Evolutionary conservation across 2,113 vertebrate genomes (phyloP), one percentile per base, ranked within the genome.

Genomic region (Aspidoscelis tigris): DNA sequence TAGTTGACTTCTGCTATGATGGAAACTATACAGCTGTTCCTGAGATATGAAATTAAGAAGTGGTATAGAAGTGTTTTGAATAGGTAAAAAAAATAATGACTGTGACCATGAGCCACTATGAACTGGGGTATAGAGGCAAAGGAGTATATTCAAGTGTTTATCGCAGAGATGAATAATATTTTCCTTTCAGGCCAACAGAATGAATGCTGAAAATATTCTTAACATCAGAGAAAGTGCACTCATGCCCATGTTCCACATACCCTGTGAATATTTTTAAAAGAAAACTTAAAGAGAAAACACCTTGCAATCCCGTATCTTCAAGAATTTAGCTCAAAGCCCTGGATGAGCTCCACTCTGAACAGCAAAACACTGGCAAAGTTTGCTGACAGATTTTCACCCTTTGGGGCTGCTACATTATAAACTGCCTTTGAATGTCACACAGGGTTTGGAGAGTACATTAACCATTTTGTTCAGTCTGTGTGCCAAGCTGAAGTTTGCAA

Each of bases 321-420:
- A 24, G 26, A 53, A 55, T 76, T 76, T 83, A n/a, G 47, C 64
- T 76, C 47, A 76, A 18, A 55, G 82, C 11, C 44, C 65, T 83
- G 64, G 64, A 76, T 3, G 44, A 6, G 14, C 73, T 68, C 73
- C 64, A 76, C 4, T 69, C 22, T 11, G 2, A 65, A 64, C 33
- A 83, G 24, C 24, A 18, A 43, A 20, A 64, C 61, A 26, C 47
- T 83, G 82, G 82, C 74, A 76, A 82, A 41, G 24, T 69, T 69
- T 53, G 64, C 64, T 66, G 43, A 53, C 64, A 83, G 73, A 83
- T 76, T 83, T 76, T 76, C 55, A 74, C 43, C 73, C 61, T 83
- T 83, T 65, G 47, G 73, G 73, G 61, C 7, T 55, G 61, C 43
- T 26, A 68, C 33, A 68, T 76, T 50, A 68, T 55, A 22, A 83